Evolutionary conservation across 1,140 invertebrate species (phyloP), one percentile per base, ranked within the genome.

Genomic region (Caenorhabditis brenneri): DNA sequence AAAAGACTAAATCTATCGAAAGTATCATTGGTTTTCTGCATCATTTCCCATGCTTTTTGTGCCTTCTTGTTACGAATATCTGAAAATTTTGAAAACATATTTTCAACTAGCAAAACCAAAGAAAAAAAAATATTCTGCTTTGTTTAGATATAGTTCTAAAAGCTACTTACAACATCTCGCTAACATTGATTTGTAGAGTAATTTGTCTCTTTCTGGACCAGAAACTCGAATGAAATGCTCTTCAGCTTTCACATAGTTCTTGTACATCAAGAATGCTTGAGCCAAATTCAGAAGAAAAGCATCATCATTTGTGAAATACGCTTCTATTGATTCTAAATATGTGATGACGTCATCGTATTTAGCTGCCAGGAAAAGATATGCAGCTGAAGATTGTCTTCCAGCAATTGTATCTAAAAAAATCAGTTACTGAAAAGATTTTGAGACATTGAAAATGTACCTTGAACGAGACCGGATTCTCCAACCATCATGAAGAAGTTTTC

Each of bases 201-300:
- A 42, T 33, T 81, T 46, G 39, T 81, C 39, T 42, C 78, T 83
- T 29, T 81, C 46, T 10, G 55, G 53, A 22, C 86, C 80, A 51
- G 58, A 84, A 36, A 90, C 78, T 31, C 48, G 33, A 42, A 42
- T 39, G 74, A 88, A 74, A 84, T 92, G 91, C 86, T 98, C 96
- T 91, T 99, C 97, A 0, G 97, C 96, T 91, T 98, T 97, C 88
- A 95, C 95, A 90, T 94, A 99, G 86, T 96, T 95, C 0, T 96
- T 95, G 0, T 95, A 94, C 16, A 96, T 95, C 58, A 95, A 94
- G 92, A 97, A 96, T 0, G 96, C 96, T 93, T 95, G 97, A 9
- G 94, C 97, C 91, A 96, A 98, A 91, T 99, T 98, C 88, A 96
- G 99, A 91, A 98, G 99, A 90, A 99, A 99, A 0, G 94, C 94